A percentile compares a stretch with the other conserved stretches of the same genome.
These are phyloP conservation scores for Chiropotes sagulatus DNA, from an alignment of 2,797 vertebrate species.

Conservation along the genomic window DNA sequence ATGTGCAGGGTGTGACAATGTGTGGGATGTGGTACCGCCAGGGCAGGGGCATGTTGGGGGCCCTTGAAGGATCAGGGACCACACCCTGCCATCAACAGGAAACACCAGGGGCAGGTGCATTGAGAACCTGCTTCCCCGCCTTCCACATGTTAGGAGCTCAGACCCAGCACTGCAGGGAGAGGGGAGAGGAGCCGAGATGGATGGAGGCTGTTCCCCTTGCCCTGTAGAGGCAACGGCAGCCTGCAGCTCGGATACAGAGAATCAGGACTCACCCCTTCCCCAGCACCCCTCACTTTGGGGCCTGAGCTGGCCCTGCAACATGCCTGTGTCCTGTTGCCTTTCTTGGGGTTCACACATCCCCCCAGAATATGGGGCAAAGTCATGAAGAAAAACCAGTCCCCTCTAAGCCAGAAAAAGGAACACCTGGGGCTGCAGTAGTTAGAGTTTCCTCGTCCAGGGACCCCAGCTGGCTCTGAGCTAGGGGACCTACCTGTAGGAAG, in stretches of 20 bases:
- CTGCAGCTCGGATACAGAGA: fast-evolving
- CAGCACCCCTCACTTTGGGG: fast-evolving
- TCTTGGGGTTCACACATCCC: background rate
- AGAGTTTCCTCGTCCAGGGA: background rate
- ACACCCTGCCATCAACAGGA: fast-evolving
- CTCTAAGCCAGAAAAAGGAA: background rate
- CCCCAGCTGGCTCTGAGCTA: fast-evolving
- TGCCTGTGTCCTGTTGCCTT: fast-evolving
- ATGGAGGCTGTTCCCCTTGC: fast-evolving
- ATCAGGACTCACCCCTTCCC: fast-evolving
- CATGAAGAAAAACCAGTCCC: background rate
- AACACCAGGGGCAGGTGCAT: background rate
- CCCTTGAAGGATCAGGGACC: background rate
- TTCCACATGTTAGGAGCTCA: background rate
- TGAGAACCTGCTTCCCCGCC: background rate
- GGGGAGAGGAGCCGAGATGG: background rate
- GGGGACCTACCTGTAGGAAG: background rate
- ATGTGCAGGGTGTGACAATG: background rate
- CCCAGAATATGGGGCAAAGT: background rate
- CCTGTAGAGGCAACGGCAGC: background rate
- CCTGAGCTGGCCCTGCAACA: background rate
- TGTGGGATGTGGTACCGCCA: background rate
- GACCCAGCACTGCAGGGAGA: background rate
- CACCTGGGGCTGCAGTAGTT: background rate
- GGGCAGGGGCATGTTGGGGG: background rate